Percentiles rank a stretch among this genome's conserved stretches.
Conservation (phyloP, 2,888 invertebrate species). For the Eupelmus urozonus region DNA sequence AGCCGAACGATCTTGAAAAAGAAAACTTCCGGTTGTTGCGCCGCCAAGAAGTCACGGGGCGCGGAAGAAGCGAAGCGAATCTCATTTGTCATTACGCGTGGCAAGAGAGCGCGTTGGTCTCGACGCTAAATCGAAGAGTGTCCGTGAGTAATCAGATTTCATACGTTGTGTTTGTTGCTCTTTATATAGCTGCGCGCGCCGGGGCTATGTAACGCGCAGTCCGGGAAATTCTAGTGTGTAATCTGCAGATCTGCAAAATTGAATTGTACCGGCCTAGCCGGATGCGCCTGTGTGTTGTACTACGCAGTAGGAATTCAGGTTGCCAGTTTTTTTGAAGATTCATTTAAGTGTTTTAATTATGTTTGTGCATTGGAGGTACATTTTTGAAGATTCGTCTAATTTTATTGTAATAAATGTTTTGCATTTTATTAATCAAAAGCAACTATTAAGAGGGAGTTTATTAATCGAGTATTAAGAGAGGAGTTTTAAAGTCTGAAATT, state of each 20-base stretch:
- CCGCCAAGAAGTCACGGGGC: slow-evolving; percentile 1
- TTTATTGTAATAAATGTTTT: no score
- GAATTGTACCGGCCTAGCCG: slow-evolving; percentile 18
- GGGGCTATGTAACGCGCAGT: not conserved
- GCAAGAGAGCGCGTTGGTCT: not conserved
- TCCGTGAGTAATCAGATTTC: slow-evolving; percentile 51
- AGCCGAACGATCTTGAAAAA: slow-evolving; percentile 15
- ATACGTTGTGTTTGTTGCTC: not conserved
- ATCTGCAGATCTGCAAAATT: slow-evolving; percentile 45
- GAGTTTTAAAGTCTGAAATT: no score
- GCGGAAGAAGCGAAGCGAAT: slow-evolving; percentile 34
- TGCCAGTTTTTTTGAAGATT: no score
- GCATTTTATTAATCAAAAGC: no score
- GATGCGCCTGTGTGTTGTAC: no score
- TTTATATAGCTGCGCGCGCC: not conserved
- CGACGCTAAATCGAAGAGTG: slow-evolving; percentile 39
- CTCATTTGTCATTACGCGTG: slow-evolving; percentile 40
- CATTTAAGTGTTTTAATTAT: no score
- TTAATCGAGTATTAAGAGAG: no score
- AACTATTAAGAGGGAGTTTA: no score
- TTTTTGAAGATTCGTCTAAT: no score
- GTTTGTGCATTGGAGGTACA: no score
- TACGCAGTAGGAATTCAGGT: no score
- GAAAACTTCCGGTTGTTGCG: slow-evolving; percentile 29
- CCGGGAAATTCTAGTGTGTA: not conserved